Evolutionary conservation across 2,113 vertebrate species (phyloP).

Genomic region (Perccottus glenii): DNA sequence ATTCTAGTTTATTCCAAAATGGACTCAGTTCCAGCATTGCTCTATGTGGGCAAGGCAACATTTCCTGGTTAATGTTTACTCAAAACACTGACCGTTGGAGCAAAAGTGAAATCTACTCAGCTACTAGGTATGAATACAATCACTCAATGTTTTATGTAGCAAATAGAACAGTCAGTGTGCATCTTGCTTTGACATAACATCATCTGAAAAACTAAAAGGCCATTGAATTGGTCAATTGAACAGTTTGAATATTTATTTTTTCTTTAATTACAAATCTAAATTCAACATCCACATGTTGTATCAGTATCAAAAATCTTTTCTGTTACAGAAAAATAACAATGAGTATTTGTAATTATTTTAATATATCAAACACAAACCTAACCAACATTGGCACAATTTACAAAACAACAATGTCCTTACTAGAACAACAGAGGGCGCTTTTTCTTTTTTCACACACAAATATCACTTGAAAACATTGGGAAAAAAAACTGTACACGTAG

Average conservation of each 20-base stretch:
- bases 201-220: neutral
- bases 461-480: neutral
- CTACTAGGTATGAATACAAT: constrained; percentile 25
- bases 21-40: neutral
- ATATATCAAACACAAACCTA: neutral
- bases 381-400: constrained; percentile 2
- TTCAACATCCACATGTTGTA: constrained; percentile 11
- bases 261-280: neutral
- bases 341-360: neutral
- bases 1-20: neutral
- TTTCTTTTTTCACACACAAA: neutral
- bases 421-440: constrained; percentile 49
- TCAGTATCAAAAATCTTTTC: constrained; percentile 1
- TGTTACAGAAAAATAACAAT: constrained; percentile 2
- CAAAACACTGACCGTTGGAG: constrained; percentile 36
- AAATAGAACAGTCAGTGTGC: neutral
- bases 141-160: neutral
- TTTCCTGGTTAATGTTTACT: constrained; percentile 75
- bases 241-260: neutral
- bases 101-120: constrained; percentile 13
- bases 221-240: no score
- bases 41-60: constrained; percentile 19
- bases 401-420: neutral
- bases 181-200: neutral
- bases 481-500: neutral